Evolutionary conservation across 1,140 invertebrate species (phyloP).

Genomic region (Neoseiulus cucumeris): DNA sequence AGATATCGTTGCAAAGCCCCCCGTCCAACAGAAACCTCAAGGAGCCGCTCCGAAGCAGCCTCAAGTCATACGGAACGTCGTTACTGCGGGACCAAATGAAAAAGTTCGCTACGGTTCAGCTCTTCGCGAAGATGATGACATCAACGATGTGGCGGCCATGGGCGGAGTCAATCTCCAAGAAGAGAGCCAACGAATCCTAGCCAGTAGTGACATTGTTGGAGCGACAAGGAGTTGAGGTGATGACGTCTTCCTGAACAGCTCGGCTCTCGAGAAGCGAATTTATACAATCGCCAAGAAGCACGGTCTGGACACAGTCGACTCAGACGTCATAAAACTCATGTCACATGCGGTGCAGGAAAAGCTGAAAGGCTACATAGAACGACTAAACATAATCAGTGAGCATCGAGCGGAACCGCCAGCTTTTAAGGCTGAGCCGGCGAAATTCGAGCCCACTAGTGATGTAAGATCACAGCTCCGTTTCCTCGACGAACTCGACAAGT

Average conservation of each 20-base stretch:
- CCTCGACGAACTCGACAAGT: constrained; percentile 76
- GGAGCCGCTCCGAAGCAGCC: constrained; percentile 14
- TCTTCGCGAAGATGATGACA: constrained; percentile 64
- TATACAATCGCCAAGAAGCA: constrained; percentile 40
- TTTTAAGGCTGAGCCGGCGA: constrained; percentile 18
- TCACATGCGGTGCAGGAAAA: constrained; percentile 89
- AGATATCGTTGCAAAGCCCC: background rate
- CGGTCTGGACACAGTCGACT: constrained; percentile 62
- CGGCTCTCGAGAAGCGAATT: constrained; percentile 42
- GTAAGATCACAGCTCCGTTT: constrained; percentile 82
- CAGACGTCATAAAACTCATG: constrained; percentile 70
- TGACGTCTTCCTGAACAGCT: constrained; percentile 62
- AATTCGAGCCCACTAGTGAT: constrained; percentile 75
- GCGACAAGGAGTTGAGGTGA: constrained; percentile 89
- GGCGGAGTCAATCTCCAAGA: constrained; percentile 94
- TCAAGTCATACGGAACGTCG: constrained; percentile 23
- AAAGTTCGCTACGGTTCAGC: constrained; percentile 14
- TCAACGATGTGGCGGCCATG: constrained; percentile 97
- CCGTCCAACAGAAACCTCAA: constrained; percentile 5
- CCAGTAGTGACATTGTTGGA: constrained; percentile 80
- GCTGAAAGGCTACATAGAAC: constrained; percentile 74
- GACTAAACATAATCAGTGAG: constrained; percentile 77
- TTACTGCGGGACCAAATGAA: background rate
- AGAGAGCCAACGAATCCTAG: constrained; percentile 82
- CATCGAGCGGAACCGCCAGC: constrained; percentile 53